These are phyloP conservation scores for Upupa epops DNA, from an alignment of 2,113 vertebrate genomes.

Conservation along the genomic window DNA sequence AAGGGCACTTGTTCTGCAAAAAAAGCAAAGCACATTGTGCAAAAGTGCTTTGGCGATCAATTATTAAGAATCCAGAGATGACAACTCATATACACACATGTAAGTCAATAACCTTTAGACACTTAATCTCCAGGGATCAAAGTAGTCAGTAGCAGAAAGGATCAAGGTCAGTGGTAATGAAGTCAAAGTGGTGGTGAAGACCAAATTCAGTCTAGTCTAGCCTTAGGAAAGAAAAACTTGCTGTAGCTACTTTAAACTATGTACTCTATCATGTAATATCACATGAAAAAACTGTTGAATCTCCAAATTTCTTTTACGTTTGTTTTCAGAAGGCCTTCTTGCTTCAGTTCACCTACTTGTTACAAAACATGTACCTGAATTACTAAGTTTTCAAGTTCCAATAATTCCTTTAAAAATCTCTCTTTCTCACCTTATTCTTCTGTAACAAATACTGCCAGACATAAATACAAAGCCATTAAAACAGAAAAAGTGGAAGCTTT, in stretches of 20 bases:
- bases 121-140: not conserved
- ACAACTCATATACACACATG: not conserved
- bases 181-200: not conserved
- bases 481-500: not conserved
- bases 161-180: conserved; percentile 13
- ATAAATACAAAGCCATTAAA: not conserved
- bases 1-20: not conserved
- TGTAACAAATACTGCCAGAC: not conserved
- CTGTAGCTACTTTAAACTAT: not conserved
- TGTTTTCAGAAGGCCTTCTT: not conserved
- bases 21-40: not conserved
- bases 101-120: not conserved
- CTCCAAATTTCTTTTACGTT: not conserved
- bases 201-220: not conserved
- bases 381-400: not conserved
- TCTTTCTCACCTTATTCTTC: not conserved
- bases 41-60: conserved; percentile 36
- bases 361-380: not conserved
- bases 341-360: not conserved
- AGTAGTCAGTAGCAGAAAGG: not conserved
- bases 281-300: not conserved
- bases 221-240: not conserved
- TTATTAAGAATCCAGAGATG: conserved; percentile 54
- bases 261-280: fast-evolving
- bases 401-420: not conserved